Evolutionary conservation across 2,888 invertebrate genomes (phyloP).

Genomic region (Lottia gigantea): DNA sequence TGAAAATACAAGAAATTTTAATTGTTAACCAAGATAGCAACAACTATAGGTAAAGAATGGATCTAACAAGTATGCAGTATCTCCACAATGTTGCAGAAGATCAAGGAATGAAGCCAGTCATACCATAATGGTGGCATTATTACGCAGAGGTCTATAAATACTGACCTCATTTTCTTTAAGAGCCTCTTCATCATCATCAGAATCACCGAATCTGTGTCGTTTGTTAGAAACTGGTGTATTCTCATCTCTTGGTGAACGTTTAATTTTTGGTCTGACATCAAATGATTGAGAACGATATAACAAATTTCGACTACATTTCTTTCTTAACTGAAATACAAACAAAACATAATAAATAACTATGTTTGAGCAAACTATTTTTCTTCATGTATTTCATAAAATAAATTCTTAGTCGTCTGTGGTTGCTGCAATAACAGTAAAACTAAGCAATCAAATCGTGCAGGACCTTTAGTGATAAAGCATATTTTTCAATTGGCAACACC

Average conservation of each 20-base stretch:
- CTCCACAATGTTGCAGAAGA: no score
- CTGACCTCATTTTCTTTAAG: no score
- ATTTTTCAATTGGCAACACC: no score
- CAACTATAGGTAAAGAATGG: no score
- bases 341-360: background rate
- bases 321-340: conserved; percentile 12
- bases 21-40: background rate
- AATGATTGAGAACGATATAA: conserved; percentile 45
- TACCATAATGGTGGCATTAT: background rate
- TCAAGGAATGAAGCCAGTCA: background rate
- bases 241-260: conserved; percentile 75
- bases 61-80: no score
- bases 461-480: no score
- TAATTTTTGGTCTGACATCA: conserved; percentile 63
- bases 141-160: no score
- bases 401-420: no score
- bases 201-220: conserved; percentile 52
- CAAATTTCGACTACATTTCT: conserved; percentile 14
- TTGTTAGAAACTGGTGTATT: conserved; percentile 71
- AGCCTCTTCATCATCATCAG: background rate
- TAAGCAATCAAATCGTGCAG: no score
- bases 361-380: background rate
- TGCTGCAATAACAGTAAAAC: no score
- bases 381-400: no score
- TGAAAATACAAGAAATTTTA: background rate